Conservation (phyloP, 1,140 invertebrate genomes). For the Eriosoma lanigerum region DNA sequence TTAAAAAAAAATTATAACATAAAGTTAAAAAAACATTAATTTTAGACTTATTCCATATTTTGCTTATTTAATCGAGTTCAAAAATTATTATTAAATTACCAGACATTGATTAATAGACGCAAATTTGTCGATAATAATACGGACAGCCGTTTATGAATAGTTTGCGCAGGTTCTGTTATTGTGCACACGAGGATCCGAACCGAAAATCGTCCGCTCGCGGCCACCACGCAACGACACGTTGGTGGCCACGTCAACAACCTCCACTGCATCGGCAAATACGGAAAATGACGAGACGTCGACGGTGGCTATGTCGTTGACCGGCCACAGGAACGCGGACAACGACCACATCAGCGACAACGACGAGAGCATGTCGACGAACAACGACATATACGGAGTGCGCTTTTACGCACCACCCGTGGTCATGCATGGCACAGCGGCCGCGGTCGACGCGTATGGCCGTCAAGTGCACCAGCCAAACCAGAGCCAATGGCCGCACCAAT, state of each 20-base stretch:
- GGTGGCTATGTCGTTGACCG: background rate
- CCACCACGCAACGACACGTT: background rate
- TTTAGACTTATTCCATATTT: no score
- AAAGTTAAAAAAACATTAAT: no score
- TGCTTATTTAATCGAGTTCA: no score
- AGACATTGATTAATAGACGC: no score
- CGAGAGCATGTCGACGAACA: slow-evolving; percentile 1
- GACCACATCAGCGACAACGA: background rate
- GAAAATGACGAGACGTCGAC: background rate
- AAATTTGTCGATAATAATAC: no score
- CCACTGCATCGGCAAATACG: background rate
- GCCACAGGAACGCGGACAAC: slow-evolving; percentile 6
- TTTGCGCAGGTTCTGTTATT: slow-evolving; percentile 10
- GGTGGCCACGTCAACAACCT: background rate
- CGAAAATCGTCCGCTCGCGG: background rate
- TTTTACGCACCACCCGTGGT: slow-evolving; percentile 28
- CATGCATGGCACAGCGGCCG: background rate
- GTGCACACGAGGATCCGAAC: background rate
- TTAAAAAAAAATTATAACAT: no score
- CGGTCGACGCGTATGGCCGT: background rate
- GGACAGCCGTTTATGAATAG: no score
- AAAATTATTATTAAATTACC: no score
- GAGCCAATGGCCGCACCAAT: background rate
- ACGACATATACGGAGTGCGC: slow-evolving; percentile 4
- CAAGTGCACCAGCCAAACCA: background rate